Base-by-base conservation (phyloP, 2,888 invertebrate species). In the Eupithecia subumbrata region DNA sequence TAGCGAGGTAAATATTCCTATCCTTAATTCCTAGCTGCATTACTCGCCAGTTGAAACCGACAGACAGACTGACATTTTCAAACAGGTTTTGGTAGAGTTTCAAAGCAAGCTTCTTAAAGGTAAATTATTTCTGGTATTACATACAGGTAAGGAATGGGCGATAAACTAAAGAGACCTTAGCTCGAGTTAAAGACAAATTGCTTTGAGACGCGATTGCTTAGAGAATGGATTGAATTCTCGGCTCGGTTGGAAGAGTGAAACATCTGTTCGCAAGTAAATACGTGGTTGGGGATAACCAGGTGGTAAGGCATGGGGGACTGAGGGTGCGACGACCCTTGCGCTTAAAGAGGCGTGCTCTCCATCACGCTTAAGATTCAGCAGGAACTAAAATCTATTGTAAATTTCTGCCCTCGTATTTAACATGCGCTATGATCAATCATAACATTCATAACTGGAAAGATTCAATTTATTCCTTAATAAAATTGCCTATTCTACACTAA, bases 281-380 rank as follows among this genome's bases (percentile, higher is more conserved):
- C 78, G 78, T 73, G 83, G 84, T 84, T 83, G 84, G 89, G 90
- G 90, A 88, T 87, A 87, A 89, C 94, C 94, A 94, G 94, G 94
- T 94, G 93, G 87, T 87, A 88, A 90, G 88, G 86, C 87, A 87
- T 85, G 86, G 88, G 90, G 89, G 90, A 88, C 85, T 84, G 84
- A 92, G 92, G 93, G 92, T 91, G 92, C 93, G 91, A 88, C 92
- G 93, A 94, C 94, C 94, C 88, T 90, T 88, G 22, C 16, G 84
- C 81, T 90, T 89, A 89, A 86, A 86, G n/a, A 86, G 87, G 85
- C 88, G 87, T 86, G 85, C 84, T 84, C 85, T 84, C 83, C 87
- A 87, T 88, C 89, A 90, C 87, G 89, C 88, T 85, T 85, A 86
- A 63, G 72, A 69, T 73, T 40, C 73, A 45, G 22, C 40, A 77